These are phyloP conservation scores for Mugil cephalus DNA, from an alignment of 2,113 vertebrate species.

Conservation along the genomic window DNA sequence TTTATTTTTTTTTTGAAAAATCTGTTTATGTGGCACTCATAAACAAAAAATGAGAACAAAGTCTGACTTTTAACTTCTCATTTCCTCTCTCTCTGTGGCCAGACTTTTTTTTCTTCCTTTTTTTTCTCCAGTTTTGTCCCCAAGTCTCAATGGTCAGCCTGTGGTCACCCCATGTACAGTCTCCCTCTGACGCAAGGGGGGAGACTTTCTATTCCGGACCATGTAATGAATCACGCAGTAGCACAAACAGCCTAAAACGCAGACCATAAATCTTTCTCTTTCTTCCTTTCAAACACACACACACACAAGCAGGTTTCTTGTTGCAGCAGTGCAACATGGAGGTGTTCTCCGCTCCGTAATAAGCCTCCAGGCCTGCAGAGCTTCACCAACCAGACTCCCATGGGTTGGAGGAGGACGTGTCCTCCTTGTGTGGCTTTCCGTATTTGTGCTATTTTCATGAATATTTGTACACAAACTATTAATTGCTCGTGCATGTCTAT, in stretches of 20 bases:
- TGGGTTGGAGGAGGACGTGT: constrained; percentile 21
- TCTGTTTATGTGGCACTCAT: constrained; percentile 16
- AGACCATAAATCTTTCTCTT: constrained; percentile 51
- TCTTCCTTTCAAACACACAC: constrained; percentile 7
- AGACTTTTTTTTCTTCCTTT: not conserved
- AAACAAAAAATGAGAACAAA: constrained; percentile 40
- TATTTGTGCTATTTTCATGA: no score
- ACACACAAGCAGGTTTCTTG: constrained; percentile 20
- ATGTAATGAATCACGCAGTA: constrained; percentile 54
- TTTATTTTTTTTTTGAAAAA: constrained; percentile 20
- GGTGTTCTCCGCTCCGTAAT: constrained; percentile 33
- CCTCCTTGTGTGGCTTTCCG: not conserved
- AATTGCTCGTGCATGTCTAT: not conserved
- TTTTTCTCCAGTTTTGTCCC: not conserved
- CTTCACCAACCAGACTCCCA: constrained; percentile 21
- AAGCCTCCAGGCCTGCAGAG: constrained; percentile 31
- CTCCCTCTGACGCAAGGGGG: not conserved
- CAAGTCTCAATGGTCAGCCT: constrained; percentile 1
- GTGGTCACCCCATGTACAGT: constrained; percentile 6
- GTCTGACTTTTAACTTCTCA: constrained; percentile 22
- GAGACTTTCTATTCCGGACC: constrained; percentile 16
- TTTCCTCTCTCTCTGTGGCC: constrained; percentile 23
- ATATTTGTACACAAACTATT: no score
- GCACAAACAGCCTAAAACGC: constrained; percentile 55
- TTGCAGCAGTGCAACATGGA: constrained; percentile 21